phyloP scores from a whole-genome alignment of 2,888 invertebrate species.

The Conus canariensis region DNA sequence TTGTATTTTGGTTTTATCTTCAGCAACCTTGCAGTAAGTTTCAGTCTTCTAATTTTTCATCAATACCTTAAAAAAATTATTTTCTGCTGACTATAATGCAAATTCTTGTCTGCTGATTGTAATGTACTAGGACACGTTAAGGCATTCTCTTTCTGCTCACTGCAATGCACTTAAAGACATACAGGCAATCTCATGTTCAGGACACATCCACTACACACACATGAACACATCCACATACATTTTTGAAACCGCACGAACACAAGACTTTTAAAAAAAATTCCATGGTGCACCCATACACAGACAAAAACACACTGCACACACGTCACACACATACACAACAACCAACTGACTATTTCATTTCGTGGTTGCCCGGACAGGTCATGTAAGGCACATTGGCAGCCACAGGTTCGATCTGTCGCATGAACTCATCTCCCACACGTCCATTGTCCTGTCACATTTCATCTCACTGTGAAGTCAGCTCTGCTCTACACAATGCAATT shows the following conservation, averaged over 20 bases:
- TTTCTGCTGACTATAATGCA: no score
- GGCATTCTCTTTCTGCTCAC: neutral
- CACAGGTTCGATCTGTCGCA: slow-evolving; percentile 64
- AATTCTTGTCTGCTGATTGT: no score
- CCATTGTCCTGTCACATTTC: slow-evolving; percentile 60
- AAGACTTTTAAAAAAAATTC: no score
- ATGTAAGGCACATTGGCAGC: slow-evolving; percentile 69
- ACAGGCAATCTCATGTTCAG: no score
- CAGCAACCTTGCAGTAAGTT: no score
- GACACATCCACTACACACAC: neutral
- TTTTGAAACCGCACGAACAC: neutral
- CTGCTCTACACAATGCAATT: no score
- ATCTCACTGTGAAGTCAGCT: no score
- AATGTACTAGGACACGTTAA: no score
- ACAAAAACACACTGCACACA: neutral
- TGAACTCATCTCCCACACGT: slow-evolving; percentile 64
- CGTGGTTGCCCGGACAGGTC: slow-evolving; percentile 74
- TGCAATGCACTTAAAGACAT: neutral
- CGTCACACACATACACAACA: neutral
- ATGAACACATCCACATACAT: neutral
- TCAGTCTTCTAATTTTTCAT: no score
- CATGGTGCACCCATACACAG: neutral
- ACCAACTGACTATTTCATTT: slow-evolving; percentile 62
- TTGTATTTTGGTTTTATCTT: no score
- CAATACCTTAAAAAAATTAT: no score